Conservation (phyloP, 2,113 vertebrate genomes). For the Romanogobio albipinnatus region DNA sequence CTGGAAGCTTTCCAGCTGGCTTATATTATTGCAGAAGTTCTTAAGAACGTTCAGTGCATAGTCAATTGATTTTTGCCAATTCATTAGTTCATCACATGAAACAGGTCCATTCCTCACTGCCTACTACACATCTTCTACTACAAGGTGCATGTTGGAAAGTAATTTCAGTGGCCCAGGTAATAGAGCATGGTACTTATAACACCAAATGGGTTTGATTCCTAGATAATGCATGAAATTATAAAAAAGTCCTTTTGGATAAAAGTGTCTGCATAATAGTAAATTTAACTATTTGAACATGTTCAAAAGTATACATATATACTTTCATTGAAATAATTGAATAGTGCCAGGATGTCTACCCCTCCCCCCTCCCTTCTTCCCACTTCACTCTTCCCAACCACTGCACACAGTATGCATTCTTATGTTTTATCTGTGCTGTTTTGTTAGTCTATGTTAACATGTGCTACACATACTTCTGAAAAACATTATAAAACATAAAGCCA, state of each 20-base stretch:
- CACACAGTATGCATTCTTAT: too few species aligned
- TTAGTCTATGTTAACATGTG: too few species aligned
- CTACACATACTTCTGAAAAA: too few species aligned
- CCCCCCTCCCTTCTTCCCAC: too few species aligned
- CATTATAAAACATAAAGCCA: too few species aligned
- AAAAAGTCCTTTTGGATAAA: neutral
- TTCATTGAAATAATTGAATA: neutral
- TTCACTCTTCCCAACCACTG: neutral
- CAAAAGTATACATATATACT: neutral
- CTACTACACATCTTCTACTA: neutral
- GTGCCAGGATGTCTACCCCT: neutral
- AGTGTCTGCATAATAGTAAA: neutral
- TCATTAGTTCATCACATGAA: neutral
- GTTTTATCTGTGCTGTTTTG: too few species aligned
- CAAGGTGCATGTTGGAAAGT: neutral
- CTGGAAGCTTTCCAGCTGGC: too few species aligned
- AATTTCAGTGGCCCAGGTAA: neutral
- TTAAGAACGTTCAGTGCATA: too few species aligned
- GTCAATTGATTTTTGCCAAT: neutral
- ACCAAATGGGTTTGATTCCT: neutral
- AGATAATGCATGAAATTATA: neutral
- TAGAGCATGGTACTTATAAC: neutral
- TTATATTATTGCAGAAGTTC: too few species aligned
- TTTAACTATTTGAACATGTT: neutral
- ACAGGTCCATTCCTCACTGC: neutral